Evolutionary conservation across 2,113 vertebrate species (phyloP).

Genomic region (Hystrix cristata): DNA sequence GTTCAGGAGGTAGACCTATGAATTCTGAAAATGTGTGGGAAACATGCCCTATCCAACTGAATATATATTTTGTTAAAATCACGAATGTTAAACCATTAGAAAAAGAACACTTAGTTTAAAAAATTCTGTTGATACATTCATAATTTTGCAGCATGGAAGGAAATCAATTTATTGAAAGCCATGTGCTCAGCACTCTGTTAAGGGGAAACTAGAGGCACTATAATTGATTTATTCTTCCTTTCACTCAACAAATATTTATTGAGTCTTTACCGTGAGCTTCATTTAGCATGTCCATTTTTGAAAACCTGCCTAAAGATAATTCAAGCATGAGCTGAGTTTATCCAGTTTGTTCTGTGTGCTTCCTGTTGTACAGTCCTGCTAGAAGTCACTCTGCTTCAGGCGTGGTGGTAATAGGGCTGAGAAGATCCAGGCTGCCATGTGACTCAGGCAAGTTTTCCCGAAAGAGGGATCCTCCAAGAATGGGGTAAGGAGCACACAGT

Average conservation of each 20-base stretch:
- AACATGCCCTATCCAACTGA: not conserved
- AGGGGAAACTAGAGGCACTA: not conserved
- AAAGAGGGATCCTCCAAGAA: not conserved
- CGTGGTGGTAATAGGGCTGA: rapidly evolving
- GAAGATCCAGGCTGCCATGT: too few relatives aligned
- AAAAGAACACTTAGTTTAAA: constrained; percentile 3
- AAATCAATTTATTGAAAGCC: constrained; percentile 65
- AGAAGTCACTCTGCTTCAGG: too few relatives aligned
- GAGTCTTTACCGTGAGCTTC: constrained; percentile 37
- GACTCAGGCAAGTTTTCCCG: not conserved
- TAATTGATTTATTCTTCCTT: constrained; percentile 66
- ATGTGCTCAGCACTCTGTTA: constrained; percentile 43
- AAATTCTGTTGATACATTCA: constrained; percentile 48
- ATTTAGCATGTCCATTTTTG: constrained; percentile 45
- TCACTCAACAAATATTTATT: constrained; percentile 62
- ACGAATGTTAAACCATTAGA: constrained; percentile 17
- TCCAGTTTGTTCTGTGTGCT: not conserved
- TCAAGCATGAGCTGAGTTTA: not conserved
- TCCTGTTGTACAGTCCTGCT: not conserved
- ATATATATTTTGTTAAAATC: constrained; percentile 21
- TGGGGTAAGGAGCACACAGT: not conserved
- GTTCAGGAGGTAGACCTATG: not conserved
- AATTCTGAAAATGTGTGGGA: not conserved
- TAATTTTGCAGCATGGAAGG: constrained; percentile 53
- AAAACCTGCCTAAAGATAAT: constrained; percentile 34